Evolutionary conservation across 2,888 invertebrate genomes (phyloP).

Genomic region (Eilema caniola): DNA sequence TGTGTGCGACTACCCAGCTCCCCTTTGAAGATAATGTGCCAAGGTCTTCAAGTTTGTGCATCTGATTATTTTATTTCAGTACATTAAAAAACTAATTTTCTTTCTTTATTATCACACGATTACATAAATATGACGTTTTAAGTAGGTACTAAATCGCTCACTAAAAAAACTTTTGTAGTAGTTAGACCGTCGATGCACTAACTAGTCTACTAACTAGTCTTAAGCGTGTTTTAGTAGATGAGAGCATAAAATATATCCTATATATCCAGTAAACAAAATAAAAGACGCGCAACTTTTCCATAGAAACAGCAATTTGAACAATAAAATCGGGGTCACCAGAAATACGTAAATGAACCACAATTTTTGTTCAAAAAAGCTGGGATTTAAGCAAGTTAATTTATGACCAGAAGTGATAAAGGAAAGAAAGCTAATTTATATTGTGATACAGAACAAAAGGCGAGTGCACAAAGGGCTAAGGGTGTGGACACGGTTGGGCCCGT

Average conservation of each 20-base stretch:
- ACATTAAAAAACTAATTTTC: too few relatives aligned
- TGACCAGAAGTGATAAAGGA: constrained; percentile 54
- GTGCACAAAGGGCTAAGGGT: constrained; percentile 51
- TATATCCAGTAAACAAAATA: constrained; percentile 1
- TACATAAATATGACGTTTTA: too few relatives aligned
- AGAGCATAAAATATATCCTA: neutral
- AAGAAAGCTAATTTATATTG: constrained; percentile 48
- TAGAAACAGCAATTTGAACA: constrained; percentile 11
- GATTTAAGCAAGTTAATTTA: constrained; percentile 38
- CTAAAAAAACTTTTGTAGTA: neutral
- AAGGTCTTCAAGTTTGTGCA: neutral
- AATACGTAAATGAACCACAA: constrained; percentile 16
- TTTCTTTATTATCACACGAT: too few relatives aligned
- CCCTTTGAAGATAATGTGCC: neutral
- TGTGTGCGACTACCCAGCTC: neutral
- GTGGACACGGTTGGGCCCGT: constrained; percentile 64
- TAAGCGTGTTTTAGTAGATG: neutral
- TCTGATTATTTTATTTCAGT: too few relatives aligned
- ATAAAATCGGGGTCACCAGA: constrained; percentile 11
- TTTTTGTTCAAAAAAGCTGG: constrained; percentile 26
- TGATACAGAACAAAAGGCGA: constrained; percentile 56
- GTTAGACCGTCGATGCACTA: neutral
- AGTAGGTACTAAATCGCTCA: too few relatives aligned
- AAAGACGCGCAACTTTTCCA: constrained; percentile 11
- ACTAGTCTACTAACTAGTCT: too few relatives aligned